Base-by-base conservation (phyloP, 2,888 invertebrate genomes). In the Choristoneura rosaceana region DNA sequence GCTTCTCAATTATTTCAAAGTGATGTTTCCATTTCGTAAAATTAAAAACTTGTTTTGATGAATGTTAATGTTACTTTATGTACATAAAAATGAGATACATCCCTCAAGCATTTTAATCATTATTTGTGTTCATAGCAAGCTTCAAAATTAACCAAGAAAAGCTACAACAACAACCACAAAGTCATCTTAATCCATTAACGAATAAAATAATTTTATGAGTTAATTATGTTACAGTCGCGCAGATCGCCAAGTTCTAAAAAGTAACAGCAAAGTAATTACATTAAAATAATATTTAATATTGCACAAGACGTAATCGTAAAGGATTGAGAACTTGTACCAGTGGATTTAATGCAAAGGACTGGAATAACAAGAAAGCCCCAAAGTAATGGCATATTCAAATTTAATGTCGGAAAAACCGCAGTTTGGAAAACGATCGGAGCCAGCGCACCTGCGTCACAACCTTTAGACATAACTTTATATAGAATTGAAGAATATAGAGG, bases 381-480 rank as follows among this genome's bases (percentile, higher is more conserved):
- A 82, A 84, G 87, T 91, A 91, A 91, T 90, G 87, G 88, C 84
- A 90, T 92, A 92, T 92, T 92, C 89, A 92, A 92, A 92, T 92
- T 89, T 84, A 87, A 88, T 84, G 82, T 82, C 77, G 82, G 86
- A 85, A 89, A 85, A 86, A 87, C 86, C 87, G 83, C 86, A 82
- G 83, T 87, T 87, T 79, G 82, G 88, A 85, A 90, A 88, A 83
- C 87, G 86, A 88, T 87, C 81, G 78, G 74, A 74, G 74, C 71
- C 71, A 75, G 67, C 77, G 78, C 90, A 91, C 90, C 92, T 90
- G 91, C 83, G 85, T 71, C 79, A 71, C 74, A 69, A 63, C 64
- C 52, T 64, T 68, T 41, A 15, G 17, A 50, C 17, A 43, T 43
- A 45, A 55, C 52, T 66, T 71, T 60, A 45, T 61, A 66, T 66